Evolutionary conservation across 2,113 vertebrate genomes (phyloP), one percentile per base, ranked within the genome.

Genomic region (Struthidea cinerea): DNA sequence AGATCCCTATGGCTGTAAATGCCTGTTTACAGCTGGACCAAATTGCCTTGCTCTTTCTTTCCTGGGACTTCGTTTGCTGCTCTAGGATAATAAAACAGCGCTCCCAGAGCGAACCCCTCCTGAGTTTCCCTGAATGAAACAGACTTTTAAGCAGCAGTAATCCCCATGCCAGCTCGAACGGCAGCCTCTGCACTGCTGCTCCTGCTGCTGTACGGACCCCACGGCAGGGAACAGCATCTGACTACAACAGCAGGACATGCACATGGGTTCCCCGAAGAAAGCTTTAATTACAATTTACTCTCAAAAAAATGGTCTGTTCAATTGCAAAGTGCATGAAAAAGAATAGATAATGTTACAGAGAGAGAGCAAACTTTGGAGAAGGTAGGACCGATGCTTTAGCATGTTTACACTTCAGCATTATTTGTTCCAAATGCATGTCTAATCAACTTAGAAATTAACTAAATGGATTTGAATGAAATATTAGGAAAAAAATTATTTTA

Each of bases 61-160:
- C 71, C 59, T 16, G 53, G 57, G 91, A 92, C 49, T 82, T 74
- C 74, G 56, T 80, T 95, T 69, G 57, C 77, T 55, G 85, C 60
- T 68, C 37, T 26, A 81, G 39, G 44, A 63, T 47, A 94, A 91
- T 53, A 92, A 88, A 95, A n/a, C 21, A 52, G 21, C 32, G 33
- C 52, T 76, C 71, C 73, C 27, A 60, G 32, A 84, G 56, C 13
- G 91, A 95, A 60, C 7, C 64, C 79, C 87, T 57, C 75, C 64
- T 11, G 71, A 26, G 8, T 42, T 83, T 44, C 91, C 68, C 61
- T 91, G 87, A 96, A 96, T 93, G 89, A 96, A 97, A 87, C 3
- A 11, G 94, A 93, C 89, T 55, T 96, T 96, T 87, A 96, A 96
- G 91, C 87, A 87, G 88, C 71, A 77, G 69, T 7, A 73, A 60